These are phyloP conservation scores for Nannospalax galili DNA, from an alignment of 2,113 vertebrate genomes.

Conservation along the genomic window DNA sequence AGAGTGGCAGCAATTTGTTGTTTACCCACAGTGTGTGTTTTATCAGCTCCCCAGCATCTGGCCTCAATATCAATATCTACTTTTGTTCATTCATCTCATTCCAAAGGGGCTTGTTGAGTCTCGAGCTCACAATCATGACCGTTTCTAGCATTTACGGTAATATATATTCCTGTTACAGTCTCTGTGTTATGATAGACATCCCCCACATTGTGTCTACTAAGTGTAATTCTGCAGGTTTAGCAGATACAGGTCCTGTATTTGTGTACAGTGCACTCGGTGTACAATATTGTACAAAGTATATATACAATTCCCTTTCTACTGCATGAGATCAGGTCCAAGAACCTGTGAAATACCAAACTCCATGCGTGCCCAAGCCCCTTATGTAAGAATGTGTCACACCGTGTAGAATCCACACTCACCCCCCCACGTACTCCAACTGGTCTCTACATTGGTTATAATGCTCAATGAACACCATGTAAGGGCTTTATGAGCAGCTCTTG, in stretches of 20 bases:
- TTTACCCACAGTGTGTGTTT: not conserved
- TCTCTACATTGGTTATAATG: too few relatives aligned
- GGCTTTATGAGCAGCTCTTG: fast-evolving
- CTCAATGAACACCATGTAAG: too few relatives aligned
- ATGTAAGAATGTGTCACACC: not conserved
- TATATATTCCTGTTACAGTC: not conserved
- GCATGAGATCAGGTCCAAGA: not conserved
- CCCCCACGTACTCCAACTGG: not conserved
- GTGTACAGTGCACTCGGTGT: not conserved
- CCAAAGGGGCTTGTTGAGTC: not conserved
- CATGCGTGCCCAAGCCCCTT: too few relatives aligned
- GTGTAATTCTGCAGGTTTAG: not conserved
- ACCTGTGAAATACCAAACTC: not conserved
- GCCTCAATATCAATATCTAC: not conserved
- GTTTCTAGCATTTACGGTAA: not conserved
- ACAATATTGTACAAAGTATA: not conserved
- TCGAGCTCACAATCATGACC: fast-evolving
- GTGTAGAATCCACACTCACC: not conserved
- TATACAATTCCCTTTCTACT: fast-evolving
- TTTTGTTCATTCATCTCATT: not conserved
- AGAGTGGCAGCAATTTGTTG: fast-evolving
- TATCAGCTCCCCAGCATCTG: not conserved
- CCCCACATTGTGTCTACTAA: not conserved
- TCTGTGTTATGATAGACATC: fast-evolving
- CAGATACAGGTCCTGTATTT: too few relatives aligned